Percentiles rank a stretch among this genome's conserved stretches.
phyloP scores from a whole-genome alignment of 2,888 invertebrate genomes.

The Pollenia labialis region DNA sequence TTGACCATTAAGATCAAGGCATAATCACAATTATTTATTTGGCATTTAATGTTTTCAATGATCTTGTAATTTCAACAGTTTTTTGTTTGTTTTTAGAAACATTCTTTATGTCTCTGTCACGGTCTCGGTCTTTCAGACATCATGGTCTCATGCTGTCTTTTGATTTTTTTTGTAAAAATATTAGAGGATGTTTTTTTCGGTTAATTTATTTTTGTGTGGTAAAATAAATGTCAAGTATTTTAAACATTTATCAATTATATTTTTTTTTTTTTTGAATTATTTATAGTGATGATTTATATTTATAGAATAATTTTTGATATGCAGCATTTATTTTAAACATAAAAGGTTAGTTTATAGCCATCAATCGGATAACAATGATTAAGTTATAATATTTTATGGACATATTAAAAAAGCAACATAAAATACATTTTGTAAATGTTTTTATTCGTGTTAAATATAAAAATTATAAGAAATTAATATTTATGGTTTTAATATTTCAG shows the following conservation, averaged over 20 bases:
- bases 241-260: conserved; percentile 30
- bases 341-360: conserved; percentile 53
- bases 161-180: conserved; percentile 34
- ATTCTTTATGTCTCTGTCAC: conserved; percentile 70
- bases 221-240: conserved; percentile 67
- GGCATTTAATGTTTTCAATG: conserved; percentile 70
- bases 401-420: background rate
- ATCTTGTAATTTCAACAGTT: conserved; percentile 67
- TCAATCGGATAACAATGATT: conserved; percentile 19
- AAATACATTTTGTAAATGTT: background rate
- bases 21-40: conserved; percentile 63
- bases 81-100: conserved; percentile 6
- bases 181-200: conserved; percentile 30
- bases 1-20: conserved; percentile 63
- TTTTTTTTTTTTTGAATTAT: conserved; percentile 31
- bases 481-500: no score
- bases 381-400: conserved; percentile 31
- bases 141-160: conserved; percentile 19
- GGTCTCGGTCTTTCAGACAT: conserved; percentile 59
- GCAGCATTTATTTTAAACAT: background rate
- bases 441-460: no score
- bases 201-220: background rate
- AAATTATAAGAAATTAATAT: no score
- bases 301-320: conserved; percentile 20
- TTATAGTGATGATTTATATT: conserved; percentile 41